Evolutionary conservation across 2,113 vertebrate genomes (phyloP), one percentile per base, ranked within the genome.

Genomic region (Nerophis lumbriciformis): DNA sequence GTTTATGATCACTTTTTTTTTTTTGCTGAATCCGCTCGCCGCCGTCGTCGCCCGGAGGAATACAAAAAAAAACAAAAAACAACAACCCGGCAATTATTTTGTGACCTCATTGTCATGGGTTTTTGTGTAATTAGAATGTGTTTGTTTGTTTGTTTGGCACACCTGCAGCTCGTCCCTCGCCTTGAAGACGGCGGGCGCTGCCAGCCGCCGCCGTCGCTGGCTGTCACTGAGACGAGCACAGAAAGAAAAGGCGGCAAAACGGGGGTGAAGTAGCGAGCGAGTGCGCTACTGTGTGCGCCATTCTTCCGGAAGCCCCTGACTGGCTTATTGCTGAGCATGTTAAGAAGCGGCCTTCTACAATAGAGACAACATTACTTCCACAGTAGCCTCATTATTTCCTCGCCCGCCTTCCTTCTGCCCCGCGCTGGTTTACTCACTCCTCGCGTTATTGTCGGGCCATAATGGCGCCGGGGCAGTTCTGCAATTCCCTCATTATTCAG

Each of bases 401-500:
- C 62, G 70, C 92, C 92, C 94, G 94, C 96, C 95, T 92, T 98
- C 96, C 94, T 96, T 93, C 94, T 89, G 92, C 87, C 83, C 91
- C 87, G 90, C 91, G 79, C 93, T 80, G 87, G 89, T 93, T 93
- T 91, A 93, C 93, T 93, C 93, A 87, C 86, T 94, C 93, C 93
- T 92, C 90, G 93, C 92, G 93, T 94, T 91, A 98, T 98, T 99
- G 97, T 98, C 93, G 91, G 88, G 87, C 88, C 92, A 94, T 95
- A 96, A 96, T 94, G 92, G 94, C 91, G 82, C 92, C 91, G 84
- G 93, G 94, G 94, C 93, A 96, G 96, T 95, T 94, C 90, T 95
- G 92, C 97, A 94, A 96, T 97, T 95, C 94, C 92, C 94, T 95
- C 94, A 95, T 99, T 99, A 97, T 98, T 94, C 94, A 92, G 91